Base-by-base conservation (phyloP, 2,113 vertebrate species). In the Fulica atra region DNA sequence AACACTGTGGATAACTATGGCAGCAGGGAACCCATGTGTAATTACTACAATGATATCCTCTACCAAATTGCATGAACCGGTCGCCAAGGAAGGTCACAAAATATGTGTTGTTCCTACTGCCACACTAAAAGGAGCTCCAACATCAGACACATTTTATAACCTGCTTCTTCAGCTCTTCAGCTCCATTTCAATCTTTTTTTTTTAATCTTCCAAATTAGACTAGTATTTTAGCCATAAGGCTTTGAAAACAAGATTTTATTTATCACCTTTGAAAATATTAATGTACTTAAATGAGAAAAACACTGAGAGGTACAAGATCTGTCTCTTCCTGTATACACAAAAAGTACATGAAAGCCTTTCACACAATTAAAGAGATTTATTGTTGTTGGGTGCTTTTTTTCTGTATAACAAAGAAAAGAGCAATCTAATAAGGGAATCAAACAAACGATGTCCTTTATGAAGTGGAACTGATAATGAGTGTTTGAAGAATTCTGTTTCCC, bases 201-300 rank as follows among this genome's bases (percentile, higher is more conserved):
- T 29, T 13, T 4, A 11, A 31, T 87, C 40, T 95, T 79, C 66
- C 18, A 81, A 84, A 90, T 89, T 80, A 94, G 54, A 66, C 56
- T 80, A 90, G 33, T 84, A 85, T 87, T 81, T 93, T 54, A 91
- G n/a, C 24, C 74, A 8, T 4, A 59, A 16, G 16, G 21, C 70
- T 69, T 88, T 93, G 59, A 81, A 89, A 96, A 85, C 66, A 86
- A 71, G 25, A 71, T 80, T 97, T 86, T 95, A 54, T 81, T 91
- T 94, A 83, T 84, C 20, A 5, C 28, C 65, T 96, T 96, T 91
- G 87, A 92, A 83, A 90, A 74, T 86, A 92, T 89, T 90, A 90
- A 81, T 86, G 77, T 82, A 71, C 69, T 93, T 86, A 85, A 83
- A 89, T 61, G 81, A 86, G 77, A 51, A 89, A 91, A 97, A 54